Base-by-base conservation (phyloP, 2,888 invertebrate genomes). In the Colletes collaris region DNA sequence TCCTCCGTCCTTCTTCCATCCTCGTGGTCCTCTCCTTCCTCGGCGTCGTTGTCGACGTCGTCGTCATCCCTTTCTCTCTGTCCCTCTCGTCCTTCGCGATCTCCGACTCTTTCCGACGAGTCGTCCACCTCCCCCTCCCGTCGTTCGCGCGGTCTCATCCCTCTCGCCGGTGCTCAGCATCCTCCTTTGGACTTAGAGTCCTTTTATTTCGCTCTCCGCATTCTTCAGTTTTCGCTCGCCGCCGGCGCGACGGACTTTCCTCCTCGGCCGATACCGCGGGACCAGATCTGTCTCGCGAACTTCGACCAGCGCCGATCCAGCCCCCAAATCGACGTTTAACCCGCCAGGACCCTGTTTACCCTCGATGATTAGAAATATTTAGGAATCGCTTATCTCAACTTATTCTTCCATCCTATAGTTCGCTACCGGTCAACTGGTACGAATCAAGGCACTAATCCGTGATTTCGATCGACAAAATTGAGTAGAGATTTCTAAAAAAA, bases 191-290 rank as follows among this genome's bases (percentile, higher is more conserved):
- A 85, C 84, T 87, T 87, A 73, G 64, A 82, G 82, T 86, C 85
- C 87, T 90, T 90, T 89, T 89, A 88, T 90, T 89, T 89, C 79
- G 81, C 86, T 87, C 85, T 64, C 65, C 81, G 87, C 90, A 89
- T 90, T 90, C 89, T 87, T 87, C 80, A 84, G 84, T 88, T 87
- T 87, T 82, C 86, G 86, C 68, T 85, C 80, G 76, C 76, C 69
- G 71, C 66, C 83, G 56, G 72, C 46, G 73, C 76, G 67, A 76
- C 76, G 86, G 80, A 86, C 79, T 86, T 86, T 86, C 65, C 79
- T 82, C 79, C 76, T 64, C 55, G 74, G 56, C 63, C 71, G 76
- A 81, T 76, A 75, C 80, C 75, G 67, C 77, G 65, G 59, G 79
- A 40, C 40, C 44, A 74, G 81, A 74, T 82, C 81, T 74, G 76